A percentile compares a stretch with the other conserved stretches of the same genome.
Conservation (phyloP, 1,140 invertebrate species). For the Probaryconus sp. region DNA sequence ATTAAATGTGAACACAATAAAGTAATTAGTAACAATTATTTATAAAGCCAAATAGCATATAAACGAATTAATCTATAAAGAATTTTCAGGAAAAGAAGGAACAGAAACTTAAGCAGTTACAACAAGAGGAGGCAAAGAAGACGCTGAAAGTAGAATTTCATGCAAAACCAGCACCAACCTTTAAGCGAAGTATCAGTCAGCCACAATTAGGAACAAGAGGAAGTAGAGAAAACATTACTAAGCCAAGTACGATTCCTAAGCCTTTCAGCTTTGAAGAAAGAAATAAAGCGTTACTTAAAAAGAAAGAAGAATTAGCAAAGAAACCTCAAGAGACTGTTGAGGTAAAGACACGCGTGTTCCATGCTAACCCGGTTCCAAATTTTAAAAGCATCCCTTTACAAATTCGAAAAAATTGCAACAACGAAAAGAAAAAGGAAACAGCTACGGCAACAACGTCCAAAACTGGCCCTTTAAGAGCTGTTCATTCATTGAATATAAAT, state of each 20-base stretch:
- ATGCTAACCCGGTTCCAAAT: slow-evolving; percentile 77
- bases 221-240: slow-evolving; percentile 23
- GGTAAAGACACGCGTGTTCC: slow-evolving; percentile 74
- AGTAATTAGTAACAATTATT: no score
- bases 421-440: slow-evolving; percentile 22
- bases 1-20: no score
- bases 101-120: slow-evolving; percentile 77
- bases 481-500: slow-evolving; percentile 27
- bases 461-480: slow-evolving; percentile 52
- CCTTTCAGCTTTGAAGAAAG: slow-evolving; percentile 80
- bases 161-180: slow-evolving; percentile 73
- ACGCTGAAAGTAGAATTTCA: slow-evolving; percentile 72
- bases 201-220: slow-evolving; percentile 22
- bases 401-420: slow-evolving; percentile 48
- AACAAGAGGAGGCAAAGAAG: slow-evolving; percentile 68
- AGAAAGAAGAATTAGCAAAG: slow-evolving; percentile 78
- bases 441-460: slow-evolving; percentile 1
- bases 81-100: slow-evolving; percentile 75
- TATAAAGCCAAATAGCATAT: no score
- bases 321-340: slow-evolving; percentile 75
- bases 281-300: slow-evolving; percentile 72
- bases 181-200: slow-evolving; percentile 44
- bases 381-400: slow-evolving; percentile 67
- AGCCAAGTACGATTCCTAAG: slow-evolving; percentile 42
- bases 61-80: slow-evolving; percentile 55